Evolutionary conservation across 2,888 invertebrate genomes (phyloP).

Genomic region (Alloscopus bannaensis): DNA sequence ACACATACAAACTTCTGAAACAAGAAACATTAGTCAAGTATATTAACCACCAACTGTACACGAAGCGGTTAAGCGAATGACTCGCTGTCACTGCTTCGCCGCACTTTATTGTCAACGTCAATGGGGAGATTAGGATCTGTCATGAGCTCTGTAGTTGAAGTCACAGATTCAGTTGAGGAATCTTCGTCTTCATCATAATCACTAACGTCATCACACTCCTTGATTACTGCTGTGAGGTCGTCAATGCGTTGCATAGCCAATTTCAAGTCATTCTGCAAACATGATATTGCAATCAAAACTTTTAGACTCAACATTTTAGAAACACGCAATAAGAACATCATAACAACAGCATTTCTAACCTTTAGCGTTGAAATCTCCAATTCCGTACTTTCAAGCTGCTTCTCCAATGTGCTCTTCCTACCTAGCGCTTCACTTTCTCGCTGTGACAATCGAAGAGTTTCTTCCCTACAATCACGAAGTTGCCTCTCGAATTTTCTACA

Average conservation of each 20-base stretch:
- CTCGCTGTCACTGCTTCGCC: slow-evolving; percentile 59
- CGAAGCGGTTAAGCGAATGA: slow-evolving; percentile 53
- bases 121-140: slow-evolving; percentile 52
- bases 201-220: slow-evolving; percentile 80
- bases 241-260: slow-evolving; percentile 92
- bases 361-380: slow-evolving; percentile 72
- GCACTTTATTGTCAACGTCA: slow-evolving; percentile 55
- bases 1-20: too few species aligned
- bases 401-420: slow-evolving; percentile 66
- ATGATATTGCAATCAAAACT: background rate
- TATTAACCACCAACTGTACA: slow-evolving; percentile 27
- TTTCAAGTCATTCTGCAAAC: slow-evolving; percentile 81
- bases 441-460: slow-evolving; percentile 71
- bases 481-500: slow-evolving; percentile 84
- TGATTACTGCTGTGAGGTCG: slow-evolving; percentile 94
- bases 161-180: slow-evolving; percentile 72
- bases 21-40: slow-evolving; percentile 57
- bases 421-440: slow-evolving; percentile 72
- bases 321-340: background rate
- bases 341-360: slow-evolving; percentile 46
- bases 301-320: background rate
- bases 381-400: slow-evolving; percentile 72
- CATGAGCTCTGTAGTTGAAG: slow-evolving; percentile 68
- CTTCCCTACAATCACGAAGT: slow-evolving; percentile 77
- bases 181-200: slow-evolving; percentile 73